Conservation (phyloP, 2,888 invertebrate genomes). For the Toxonevra muliebris region DNA sequence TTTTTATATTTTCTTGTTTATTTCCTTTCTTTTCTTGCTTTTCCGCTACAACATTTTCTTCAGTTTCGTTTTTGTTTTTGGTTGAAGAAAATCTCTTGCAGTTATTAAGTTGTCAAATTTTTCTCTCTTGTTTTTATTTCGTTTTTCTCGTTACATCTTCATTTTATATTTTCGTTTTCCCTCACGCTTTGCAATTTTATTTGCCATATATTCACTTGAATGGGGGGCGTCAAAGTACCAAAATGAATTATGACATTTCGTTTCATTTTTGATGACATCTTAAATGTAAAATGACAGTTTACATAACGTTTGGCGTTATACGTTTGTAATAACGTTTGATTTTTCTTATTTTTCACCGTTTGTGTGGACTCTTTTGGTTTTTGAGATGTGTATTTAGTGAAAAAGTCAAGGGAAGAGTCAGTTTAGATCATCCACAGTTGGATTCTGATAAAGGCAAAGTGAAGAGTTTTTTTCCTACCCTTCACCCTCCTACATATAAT, state of each 20-base stretch:
- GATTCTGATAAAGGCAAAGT: too few relatives aligned
- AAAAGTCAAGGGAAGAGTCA: too few relatives aligned
- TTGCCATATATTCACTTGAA: too few relatives aligned
- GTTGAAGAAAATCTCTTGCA: constrained; percentile 32
- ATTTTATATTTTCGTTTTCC: constrained; percentile 4
- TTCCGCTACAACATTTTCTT: not conserved
- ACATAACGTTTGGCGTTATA: constrained; percentile 20
- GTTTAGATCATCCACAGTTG: too few relatives aligned
- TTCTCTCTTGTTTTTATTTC: constrained; percentile 19
- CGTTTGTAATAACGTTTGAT: not conserved
- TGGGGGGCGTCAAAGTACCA: constrained; percentile 19
- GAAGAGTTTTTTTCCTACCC: too few relatives aligned
- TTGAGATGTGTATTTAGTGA: too few relatives aligned
- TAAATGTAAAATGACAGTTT: constrained; percentile 34
- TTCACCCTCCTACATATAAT: too few relatives aligned
- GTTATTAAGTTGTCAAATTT: constrained; percentile 40
- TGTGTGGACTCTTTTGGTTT: too few relatives aligned
- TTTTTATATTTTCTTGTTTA: not conserved
- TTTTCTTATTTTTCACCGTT: constrained; percentile 1
- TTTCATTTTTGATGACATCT: constrained; percentile 34
- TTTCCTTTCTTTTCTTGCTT: constrained; percentile 9
- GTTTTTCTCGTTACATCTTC: not conserved
- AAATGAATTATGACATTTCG: constrained; percentile 39
- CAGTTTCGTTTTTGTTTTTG: not conserved
- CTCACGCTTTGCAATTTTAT: constrained; percentile 6